Evolutionary conservation across 2,797 vertebrate species (phyloP).

Genomic region (Eidolon dupreanum): DNA sequence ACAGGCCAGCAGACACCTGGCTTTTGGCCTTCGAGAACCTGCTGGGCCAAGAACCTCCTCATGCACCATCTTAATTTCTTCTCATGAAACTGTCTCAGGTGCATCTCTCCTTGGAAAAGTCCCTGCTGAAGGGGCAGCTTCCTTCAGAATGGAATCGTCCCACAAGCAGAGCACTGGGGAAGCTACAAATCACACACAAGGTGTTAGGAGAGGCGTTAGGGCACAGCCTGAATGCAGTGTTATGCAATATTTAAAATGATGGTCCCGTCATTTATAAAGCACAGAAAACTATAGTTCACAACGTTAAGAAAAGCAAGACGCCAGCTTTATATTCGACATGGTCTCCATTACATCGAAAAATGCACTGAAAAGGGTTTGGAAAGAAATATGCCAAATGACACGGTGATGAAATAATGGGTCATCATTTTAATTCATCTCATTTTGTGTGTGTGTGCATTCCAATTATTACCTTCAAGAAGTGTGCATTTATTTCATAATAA

Average conservation of each 20-base stretch:
- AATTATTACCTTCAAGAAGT: background rate
- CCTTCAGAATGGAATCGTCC: background rate
- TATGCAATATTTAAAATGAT: background rate
- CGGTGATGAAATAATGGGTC: rapidly evolving
- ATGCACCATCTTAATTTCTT: background rate
- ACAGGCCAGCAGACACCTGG: background rate
- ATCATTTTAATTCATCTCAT: background rate
- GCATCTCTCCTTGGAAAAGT: background rate
- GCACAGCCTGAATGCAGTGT: background rate
- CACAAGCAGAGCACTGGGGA: rapidly evolving
- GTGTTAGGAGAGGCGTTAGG: background rate
- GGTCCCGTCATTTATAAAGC: rapidly evolving
- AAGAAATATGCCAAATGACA: rapidly evolving
- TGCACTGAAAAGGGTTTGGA: background rate
- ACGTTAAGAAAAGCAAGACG: rapidly evolving
- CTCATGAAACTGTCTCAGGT: background rate
- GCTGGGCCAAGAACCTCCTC: background rate
- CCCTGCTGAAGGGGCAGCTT: background rate
- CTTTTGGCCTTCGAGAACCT: background rate
- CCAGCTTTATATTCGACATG: background rate
- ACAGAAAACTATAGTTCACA: rapidly evolving
- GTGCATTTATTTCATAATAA: background rate
- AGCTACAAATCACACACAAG: background rate
- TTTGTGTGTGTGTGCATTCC: rapidly evolving
- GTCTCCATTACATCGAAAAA: background rate